Base-by-base conservation (phyloP, 2,797 vertebrate genomes). In the Melanotaenia parkinsoni region DNA sequence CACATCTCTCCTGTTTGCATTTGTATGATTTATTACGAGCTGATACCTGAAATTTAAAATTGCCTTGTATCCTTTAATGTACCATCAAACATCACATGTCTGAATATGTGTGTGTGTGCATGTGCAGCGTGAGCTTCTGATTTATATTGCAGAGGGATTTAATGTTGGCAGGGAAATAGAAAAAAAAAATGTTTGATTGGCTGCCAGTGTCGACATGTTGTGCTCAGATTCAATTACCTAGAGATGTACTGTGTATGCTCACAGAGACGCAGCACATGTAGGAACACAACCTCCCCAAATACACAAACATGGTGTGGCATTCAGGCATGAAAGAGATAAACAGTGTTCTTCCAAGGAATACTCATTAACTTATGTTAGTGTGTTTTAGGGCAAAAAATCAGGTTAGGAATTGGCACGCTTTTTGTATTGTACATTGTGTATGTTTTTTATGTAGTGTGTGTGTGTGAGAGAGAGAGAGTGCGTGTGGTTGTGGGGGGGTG, bases 121-220 rank as follows among this genome's bases (percentile, higher is more conserved):
- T 63, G 33, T 53, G 30, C 2, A 45, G 35, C 65, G 65, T 68
- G 50, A 33, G 40, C 61, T 38, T 72, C 43, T 62, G 54, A 59
- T 74, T 83, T 64, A 54, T 74, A 47, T 80, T 80, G 82, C 70
- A 60, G 43, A 69, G 70, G 67, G 81, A 73, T 84, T 89, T 86
- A 77, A 86, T 85, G 74, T 82, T 76, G 89, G 81, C 85, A 77
- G 63, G 38, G 85, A 79, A 58, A 50, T 67, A 72, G 69, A 26
- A 83, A 83, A 79, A 79, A 66, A 77, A 70, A 66, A 77, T 24
- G 56, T 84, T 88, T 89, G 85, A 89, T 89, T 85, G 84, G 79
- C 70, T 89, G 78, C 86, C 89, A 86, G 79, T 86, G 85, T 88
- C 64, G 67, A 86, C 88, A 85, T 88, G 85, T 87, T 88, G 69